Evolutionary conservation across 2,113 vertebrate species (phyloP).

Genomic region (Microtus pennsylvanicus): DNA sequence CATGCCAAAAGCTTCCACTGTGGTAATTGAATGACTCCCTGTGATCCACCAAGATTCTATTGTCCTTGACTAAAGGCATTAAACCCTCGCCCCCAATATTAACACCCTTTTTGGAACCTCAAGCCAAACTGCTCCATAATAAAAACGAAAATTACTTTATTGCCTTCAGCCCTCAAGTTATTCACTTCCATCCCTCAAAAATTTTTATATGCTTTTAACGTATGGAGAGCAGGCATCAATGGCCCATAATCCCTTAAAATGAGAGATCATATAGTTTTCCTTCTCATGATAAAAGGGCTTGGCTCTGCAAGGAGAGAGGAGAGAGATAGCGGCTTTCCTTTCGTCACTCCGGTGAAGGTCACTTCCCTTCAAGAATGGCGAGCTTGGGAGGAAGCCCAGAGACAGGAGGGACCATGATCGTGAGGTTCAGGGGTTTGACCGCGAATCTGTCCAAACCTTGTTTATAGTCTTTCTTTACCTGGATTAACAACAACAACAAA

Average conservation of each 20-base stretch:
- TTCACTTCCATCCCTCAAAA: constrained; percentile 40
- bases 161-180: background rate
- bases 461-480: background rate
- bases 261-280: background rate
- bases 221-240: background rate
- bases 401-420: background rate
- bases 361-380: background rate
- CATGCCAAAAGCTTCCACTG: accelerated
- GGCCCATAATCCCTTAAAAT: constrained; percentile 37
- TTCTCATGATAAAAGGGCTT: background rate
- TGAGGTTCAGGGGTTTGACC: background rate
- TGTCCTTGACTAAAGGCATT: background rate
- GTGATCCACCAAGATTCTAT: accelerated
- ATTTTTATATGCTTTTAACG: constrained; percentile 24
- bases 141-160: constrained; percentile 14
- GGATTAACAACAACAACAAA: background rate
- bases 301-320: background rate
- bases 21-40: background rate
- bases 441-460: background rate
- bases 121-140: constrained; percentile 22
- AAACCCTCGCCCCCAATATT: background rate
- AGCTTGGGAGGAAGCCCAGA: background rate
- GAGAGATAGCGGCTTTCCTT: background rate
- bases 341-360: background rate
- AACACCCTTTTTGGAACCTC: background rate